Evolutionary conservation across 2,888 invertebrate species (phyloP).

Genomic region (Tricholauxania praeusta): DNA sequence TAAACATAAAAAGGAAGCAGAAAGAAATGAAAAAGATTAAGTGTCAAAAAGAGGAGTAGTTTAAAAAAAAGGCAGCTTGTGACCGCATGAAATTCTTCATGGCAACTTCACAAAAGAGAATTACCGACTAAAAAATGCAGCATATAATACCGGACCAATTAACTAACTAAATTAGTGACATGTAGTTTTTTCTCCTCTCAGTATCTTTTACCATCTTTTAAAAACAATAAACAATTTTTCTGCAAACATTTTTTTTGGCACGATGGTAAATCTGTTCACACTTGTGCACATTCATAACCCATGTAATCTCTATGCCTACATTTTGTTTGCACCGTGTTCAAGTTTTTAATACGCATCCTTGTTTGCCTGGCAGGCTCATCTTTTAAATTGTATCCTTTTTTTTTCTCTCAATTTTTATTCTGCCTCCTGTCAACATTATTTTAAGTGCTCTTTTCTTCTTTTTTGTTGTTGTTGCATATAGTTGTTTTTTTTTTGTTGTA

Average conservation of each 20-base stretch:
- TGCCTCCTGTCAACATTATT: constrained; percentile 25
- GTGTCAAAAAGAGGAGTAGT: too few species aligned
- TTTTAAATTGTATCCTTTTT: constrained; percentile 4
- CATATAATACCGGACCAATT: too few species aligned
- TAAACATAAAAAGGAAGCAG: too few species aligned
- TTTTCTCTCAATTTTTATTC: not conserved
- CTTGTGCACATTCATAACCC: not conserved
- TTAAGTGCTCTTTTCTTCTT: constrained; percentile 33
- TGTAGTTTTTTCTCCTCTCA: too few species aligned
- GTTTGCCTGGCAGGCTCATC: constrained; percentile 7
- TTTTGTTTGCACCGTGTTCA: constrained; percentile 4
- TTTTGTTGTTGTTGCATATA: constrained; percentile 21
- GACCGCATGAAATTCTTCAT: too few species aligned
- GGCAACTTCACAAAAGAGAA: too few species aligned
- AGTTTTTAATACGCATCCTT: constrained; percentile 19
- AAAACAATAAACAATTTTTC: too few species aligned
- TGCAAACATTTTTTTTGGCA: not conserved
- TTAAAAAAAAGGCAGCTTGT: too few species aligned
- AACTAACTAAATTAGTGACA: too few species aligned
- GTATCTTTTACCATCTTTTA: too few species aligned
- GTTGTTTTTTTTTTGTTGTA: not conserved
- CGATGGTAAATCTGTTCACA: not conserved
- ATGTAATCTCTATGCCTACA: constrained; percentile 16
- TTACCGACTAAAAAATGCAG: too few species aligned
- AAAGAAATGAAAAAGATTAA: too few species aligned